phyloP scores from a whole-genome alignment of 1,140 invertebrate species.

The Zaprionus inermis region DNA sequence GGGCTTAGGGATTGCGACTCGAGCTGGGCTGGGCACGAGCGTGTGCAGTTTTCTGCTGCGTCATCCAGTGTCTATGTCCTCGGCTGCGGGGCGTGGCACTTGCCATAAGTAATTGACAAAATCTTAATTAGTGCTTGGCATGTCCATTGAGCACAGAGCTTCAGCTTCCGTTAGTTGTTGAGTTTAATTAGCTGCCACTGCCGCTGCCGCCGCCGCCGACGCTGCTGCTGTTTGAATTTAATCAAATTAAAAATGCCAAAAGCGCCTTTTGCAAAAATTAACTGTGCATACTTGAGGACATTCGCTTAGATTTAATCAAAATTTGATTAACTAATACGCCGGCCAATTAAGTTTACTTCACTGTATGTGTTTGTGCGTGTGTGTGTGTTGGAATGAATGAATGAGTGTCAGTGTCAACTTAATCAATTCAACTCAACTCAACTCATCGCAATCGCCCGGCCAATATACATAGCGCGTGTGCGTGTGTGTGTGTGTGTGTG shows the following conservation, averaged over 20 bases:
- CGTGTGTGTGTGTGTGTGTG: background rate
- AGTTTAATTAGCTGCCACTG: slow-evolving; percentile 72
- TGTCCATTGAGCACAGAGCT: slow-evolving; percentile 78
- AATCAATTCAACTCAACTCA: slow-evolving; percentile 55
- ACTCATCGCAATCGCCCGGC: slow-evolving; percentile 21
- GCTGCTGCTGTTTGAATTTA: slow-evolving; percentile 66
- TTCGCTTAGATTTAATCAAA: slow-evolving; percentile 64
- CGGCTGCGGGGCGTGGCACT: slow-evolving; percentile 60
- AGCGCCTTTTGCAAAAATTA: slow-evolving; percentile 31
- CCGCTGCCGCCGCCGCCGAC: slow-evolving; percentile 30
- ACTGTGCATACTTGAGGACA: slow-evolving; percentile 34
- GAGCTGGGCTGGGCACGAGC: background rate
- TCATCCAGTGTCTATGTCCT: slow-evolving; percentile 49
- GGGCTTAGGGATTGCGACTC: background rate
- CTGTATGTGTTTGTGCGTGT: background rate
- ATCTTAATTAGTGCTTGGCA: slow-evolving; percentile 82
- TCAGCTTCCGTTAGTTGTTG: slow-evolving; percentile 62
- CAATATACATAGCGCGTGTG: slow-evolving; percentile 21
- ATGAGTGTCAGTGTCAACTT: slow-evolving; percentile 54
- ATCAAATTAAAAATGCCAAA: slow-evolving; percentile 73
- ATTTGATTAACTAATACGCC: slow-evolving; percentile 57
- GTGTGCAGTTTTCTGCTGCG: slow-evolving; percentile 75
- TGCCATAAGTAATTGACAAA: slow-evolving; percentile 82
- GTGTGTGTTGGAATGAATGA: slow-evolving; percentile 7
- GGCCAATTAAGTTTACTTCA: slow-evolving; percentile 54